These are phyloP conservation scores for Chaunax sp. DNA, from an alignment of 2,797 vertebrate species.

Conservation along the genomic window DNA sequence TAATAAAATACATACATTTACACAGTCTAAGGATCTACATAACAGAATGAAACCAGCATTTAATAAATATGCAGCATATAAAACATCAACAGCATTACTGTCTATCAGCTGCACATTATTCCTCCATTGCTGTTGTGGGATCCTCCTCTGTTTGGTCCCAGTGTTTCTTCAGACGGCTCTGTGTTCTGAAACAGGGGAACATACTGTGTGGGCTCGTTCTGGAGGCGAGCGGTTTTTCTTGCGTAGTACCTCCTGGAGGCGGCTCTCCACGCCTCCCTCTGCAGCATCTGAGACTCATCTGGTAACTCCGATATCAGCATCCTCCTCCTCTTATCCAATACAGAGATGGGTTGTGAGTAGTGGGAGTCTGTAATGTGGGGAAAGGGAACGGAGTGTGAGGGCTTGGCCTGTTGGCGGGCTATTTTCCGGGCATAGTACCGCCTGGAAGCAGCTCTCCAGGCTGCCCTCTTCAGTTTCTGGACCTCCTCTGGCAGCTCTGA, in stretches of 20 bases:
- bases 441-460: constrained; percentile 80
- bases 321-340: constrained; percentile 26
- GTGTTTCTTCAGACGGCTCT: constrained; percentile 11
- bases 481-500: constrained; percentile 77
- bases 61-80: neutral
- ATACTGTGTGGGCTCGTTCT: constrained; percentile 6
- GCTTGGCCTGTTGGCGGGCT: constrained; percentile 62
- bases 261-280: constrained; percentile 70
- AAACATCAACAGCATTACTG: neutral
- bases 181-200: constrained; percentile 42
- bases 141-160: constrained; percentile 14
- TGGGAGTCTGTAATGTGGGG: constrained; percentile 16
- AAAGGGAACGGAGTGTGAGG: neutral
- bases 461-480: constrained; percentile 75
- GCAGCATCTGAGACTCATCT: constrained; percentile 52
- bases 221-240: constrained; percentile 38
- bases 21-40: neutral
- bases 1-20: constrained; percentile 12
- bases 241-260: constrained; percentile 66
- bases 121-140: constrained; percentile 43
- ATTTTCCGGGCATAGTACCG: constrained; percentile 79
- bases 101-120: constrained; percentile 68
- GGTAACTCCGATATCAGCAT: constrained; percentile 47
- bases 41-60: neutral
- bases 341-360: constrained; percentile 21